phyloP scores from a whole-genome alignment of 2,797 vertebrate species.

The Coluber constrictor region DNA sequence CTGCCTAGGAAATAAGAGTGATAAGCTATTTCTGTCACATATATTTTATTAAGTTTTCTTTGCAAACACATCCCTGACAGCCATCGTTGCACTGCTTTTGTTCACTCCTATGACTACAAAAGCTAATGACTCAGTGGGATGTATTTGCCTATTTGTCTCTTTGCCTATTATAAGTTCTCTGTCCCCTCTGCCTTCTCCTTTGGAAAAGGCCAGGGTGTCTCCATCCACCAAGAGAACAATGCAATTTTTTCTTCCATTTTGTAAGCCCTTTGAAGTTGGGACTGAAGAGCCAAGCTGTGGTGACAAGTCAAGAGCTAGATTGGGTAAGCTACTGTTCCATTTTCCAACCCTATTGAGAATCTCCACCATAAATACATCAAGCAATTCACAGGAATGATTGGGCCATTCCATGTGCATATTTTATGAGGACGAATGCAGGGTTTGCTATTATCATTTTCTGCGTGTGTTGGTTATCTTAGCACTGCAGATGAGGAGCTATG shows the following conservation, averaged over 20 bases:
- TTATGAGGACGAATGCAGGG: not conserved
- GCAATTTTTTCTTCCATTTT: not conserved
- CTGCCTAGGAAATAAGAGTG: not conserved
- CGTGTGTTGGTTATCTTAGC: not conserved
- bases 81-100: conserved; percentile 3
- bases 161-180: not conserved
- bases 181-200: not conserved
- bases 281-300: not conserved
- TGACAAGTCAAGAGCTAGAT: conserved; percentile 8
- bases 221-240: not conserved
- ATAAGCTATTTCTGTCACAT: conserved; percentile 25
- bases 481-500: not conserved
- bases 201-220: conserved; percentile 16
- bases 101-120: conserved; percentile 12
- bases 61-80: conserved; percentile 8
- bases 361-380: not conserved
- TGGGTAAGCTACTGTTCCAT: not conserved
- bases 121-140: not conserved
- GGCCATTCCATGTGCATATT: not conserved
- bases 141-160: conserved; percentile 11
- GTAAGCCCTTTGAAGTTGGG: not conserved
- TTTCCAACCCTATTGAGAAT: not conserved
- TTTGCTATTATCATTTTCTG: conserved; percentile 1
- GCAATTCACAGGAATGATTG: not conserved
- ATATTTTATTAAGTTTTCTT: conserved; percentile 18